Conservation (phyloP, 1,140 invertebrate species). For the Camponotus floridanus region DNA sequence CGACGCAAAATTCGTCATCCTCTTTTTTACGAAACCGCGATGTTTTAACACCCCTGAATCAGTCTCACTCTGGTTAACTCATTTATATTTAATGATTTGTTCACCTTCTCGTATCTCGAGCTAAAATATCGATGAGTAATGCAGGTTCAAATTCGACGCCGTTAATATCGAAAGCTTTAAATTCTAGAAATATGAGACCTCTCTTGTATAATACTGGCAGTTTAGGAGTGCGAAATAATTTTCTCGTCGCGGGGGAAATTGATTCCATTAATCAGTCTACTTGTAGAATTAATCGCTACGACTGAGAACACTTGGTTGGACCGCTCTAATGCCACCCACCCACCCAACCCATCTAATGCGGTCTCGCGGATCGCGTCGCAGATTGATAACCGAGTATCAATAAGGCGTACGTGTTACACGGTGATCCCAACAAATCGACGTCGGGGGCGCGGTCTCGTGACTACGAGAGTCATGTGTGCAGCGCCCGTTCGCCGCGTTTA, state of each 20-base stretch:
- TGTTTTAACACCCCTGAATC: neutral
- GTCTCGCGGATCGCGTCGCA: constrained; percentile 49
- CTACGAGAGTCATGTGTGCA: constrained; percentile 67
- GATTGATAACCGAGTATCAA: constrained; percentile 60
- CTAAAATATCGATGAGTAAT: neutral
- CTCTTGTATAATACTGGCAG: neutral
- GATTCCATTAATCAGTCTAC: constrained; percentile 38
- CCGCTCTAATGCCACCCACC: neutral
- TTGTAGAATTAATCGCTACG: constrained; percentile 3
- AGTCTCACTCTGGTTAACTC: neutral
- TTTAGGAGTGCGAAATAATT: constrained; percentile 17
- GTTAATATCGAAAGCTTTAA: neutral
- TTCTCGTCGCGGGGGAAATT: neutral
- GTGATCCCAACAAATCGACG: constrained; percentile 61
- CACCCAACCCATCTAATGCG: neutral
- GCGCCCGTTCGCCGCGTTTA: constrained; percentile 66
- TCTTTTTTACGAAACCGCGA: constrained; percentile 26
- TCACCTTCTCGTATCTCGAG: neutral
- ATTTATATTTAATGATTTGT: neutral
- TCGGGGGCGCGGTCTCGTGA: constrained; percentile 66
- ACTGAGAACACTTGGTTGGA: neutral
- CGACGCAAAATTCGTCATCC: constrained; percentile 1
- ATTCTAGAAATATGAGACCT: neutral
- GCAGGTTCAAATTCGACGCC: neutral
- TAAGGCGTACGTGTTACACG: constrained; percentile 48